Conservation (phyloP, 2,797 vertebrate species). For the Microctenopoma stevenorrisi region DNA sequence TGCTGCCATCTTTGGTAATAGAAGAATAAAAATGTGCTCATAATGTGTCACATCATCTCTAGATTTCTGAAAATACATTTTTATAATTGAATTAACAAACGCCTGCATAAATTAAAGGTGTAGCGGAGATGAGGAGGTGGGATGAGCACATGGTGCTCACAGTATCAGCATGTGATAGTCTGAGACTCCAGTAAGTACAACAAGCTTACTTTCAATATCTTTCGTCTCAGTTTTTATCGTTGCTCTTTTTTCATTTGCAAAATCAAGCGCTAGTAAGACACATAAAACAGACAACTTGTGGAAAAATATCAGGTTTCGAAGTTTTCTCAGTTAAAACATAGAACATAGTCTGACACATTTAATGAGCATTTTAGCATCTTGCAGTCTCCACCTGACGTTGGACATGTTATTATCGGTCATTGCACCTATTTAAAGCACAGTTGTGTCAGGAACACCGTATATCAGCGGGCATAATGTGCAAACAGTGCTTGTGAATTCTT, state of each 20-base stretch:
- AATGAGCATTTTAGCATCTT: not conserved
- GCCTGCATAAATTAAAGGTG: not conserved
- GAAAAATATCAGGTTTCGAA: too few species aligned
- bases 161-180: not conserved
- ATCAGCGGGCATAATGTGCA: not conserved
- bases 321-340: not conserved
- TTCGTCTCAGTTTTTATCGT: not conserved
- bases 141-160: not conserved
- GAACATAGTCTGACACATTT: not conserved
- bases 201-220: not conserved
- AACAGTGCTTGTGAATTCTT: not conserved
- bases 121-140: not conserved
- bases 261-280: not conserved
- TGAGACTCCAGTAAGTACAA: not conserved
- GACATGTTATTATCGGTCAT: not conserved
- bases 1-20: not conserved
- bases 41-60: not conserved
- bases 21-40: not conserved
- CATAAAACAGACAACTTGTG: too few species aligned
- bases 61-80: not conserved
- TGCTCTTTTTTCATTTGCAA: not conserved
- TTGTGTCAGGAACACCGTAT: not conserved
- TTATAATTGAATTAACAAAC: not conserved
- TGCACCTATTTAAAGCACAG: not conserved
- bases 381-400: not conserved